Evolutionary conservation across 2,797 vertebrate species (phyloP).

Genomic region (Argya squamiceps): DNA sequence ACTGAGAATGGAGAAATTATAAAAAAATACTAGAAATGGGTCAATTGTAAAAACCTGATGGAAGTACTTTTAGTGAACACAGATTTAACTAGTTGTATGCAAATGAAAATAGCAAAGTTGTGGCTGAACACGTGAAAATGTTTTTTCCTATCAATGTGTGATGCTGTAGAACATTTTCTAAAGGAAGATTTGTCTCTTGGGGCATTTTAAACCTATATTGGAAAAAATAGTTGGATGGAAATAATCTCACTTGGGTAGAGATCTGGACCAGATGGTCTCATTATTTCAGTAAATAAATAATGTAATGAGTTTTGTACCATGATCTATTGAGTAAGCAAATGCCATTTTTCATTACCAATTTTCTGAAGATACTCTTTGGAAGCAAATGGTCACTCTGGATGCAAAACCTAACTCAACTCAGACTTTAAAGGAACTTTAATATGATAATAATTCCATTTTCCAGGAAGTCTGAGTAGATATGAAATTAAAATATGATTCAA

Average conservation of each 20-base stretch:
- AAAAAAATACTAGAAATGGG: neutral
- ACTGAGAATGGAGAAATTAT: neutral
- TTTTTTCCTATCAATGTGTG: neutral
- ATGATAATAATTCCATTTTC: constrained; percentile 17
- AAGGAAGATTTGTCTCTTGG: neutral
- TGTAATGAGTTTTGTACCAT: constrained; percentile 41
- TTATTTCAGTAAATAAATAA: constrained; percentile 65
- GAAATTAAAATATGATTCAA: constrained; percentile 52
- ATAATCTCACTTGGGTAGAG: constrained; percentile 13
- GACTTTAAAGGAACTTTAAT: neutral
- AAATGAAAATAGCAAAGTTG: neutral
- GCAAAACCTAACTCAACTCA: neutral
- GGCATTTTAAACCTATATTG: neutral
- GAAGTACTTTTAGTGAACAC: neutral
- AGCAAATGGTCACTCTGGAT: constrained; percentile 13
- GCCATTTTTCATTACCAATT: constrained; percentile 50
- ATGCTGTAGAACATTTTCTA: neutral
- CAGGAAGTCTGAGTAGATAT: constrained; percentile 44
- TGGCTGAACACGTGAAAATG: neutral
- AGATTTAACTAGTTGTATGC: neutral
- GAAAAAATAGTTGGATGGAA: constrained; percentile 16
- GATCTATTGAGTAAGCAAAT: constrained; percentile 50
- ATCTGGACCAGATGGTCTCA: constrained; percentile 43
- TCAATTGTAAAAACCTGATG: neutral
- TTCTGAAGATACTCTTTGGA: constrained; percentile 41